Evolutionary conservation across 2,797 vertebrate genomes (phyloP).

Genomic region (Pelochelys cantorii): DNA sequence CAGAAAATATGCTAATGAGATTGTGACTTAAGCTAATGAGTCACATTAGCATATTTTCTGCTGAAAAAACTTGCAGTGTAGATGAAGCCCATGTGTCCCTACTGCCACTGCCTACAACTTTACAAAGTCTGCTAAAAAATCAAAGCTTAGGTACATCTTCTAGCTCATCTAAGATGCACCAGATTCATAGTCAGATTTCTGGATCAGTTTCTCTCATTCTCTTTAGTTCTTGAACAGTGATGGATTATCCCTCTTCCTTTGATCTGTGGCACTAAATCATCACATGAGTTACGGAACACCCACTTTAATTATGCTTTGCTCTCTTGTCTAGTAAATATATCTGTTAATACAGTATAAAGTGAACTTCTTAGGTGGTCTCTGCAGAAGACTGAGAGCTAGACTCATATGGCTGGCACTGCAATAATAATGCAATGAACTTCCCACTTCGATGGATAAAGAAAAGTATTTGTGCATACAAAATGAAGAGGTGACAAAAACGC

Average conservation of each 20-base stretch:
- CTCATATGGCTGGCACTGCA: not conserved
- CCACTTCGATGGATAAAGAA: not conserved
- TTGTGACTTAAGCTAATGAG: no score
- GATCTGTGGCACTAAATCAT: not conserved
- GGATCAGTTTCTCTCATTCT: not conserved
- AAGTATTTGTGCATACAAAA: not conserved
- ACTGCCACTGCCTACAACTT: not conserved
- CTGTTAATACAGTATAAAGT: not conserved
- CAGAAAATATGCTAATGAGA: no score
- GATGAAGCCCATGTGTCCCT: no score
- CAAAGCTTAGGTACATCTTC: not conserved
- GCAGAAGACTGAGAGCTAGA: not conserved
- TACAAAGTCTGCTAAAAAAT: not conserved
- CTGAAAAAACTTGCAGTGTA: no score
- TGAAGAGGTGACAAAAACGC: not conserved
- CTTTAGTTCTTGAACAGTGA: not conserved
- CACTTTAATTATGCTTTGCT: not conserved
- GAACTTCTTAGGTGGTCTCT: not conserved
- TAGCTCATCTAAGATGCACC: not conserved
- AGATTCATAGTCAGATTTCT: not conserved
- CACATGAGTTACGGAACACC: not conserved
- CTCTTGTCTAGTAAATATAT: not conserved
- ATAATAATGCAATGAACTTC: not conserved
- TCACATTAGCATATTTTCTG: no score
- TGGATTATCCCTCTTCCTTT: not conserved